phyloP scores from a whole-genome alignment of 2,888 invertebrate genomes.

The Syrphus vitripennis region DNA sequence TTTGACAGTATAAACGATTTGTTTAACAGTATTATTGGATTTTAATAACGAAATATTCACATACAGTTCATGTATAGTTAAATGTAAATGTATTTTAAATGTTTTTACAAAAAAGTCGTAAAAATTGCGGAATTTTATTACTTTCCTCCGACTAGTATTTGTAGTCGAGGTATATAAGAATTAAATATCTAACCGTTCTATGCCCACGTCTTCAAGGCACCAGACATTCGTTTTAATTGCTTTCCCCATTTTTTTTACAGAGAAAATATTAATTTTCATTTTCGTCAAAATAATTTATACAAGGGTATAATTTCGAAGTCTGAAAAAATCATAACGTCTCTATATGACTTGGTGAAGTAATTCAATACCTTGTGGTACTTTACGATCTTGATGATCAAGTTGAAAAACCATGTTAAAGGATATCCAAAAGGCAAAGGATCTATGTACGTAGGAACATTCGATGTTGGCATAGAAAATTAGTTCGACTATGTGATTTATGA shows the following conservation, averaged over 20 bases:
- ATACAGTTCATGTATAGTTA: slow-evolving; percentile 31
- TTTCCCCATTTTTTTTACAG: slow-evolving; percentile 29
- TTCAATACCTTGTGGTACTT: slow-evolving; percentile 64
- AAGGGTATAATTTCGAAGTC: slow-evolving; percentile 28
- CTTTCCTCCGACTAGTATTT: slow-evolving; percentile 30
- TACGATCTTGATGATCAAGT: slow-evolving; percentile 65
- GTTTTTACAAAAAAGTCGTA: slow-evolving; percentile 54
- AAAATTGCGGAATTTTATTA: slow-evolving; percentile 68
- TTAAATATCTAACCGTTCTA: background rate
- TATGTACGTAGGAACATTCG: background rate
- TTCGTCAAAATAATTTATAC: slow-evolving; percentile 9
- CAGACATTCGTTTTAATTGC: slow-evolving; percentile 46
- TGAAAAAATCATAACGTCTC: background rate
- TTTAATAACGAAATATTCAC: slow-evolving; percentile 54
- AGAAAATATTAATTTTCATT: slow-evolving; percentile 54
- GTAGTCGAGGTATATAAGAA: background rate
- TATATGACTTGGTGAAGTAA: slow-evolving; percentile 39
- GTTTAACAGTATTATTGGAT: slow-evolving; percentile 56
- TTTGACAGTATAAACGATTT: slow-evolving; percentile 70
- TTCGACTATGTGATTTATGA: slow-evolving; percentile 61
- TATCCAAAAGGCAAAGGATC: slow-evolving; percentile 15
- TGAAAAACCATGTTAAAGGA: slow-evolving; percentile 54
- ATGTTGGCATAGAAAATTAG: slow-evolving; percentile 12
- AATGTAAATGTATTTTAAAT: slow-evolving; percentile 12
- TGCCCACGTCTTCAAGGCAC: background rate